phyloP scores from a whole-genome alignment of 2,888 invertebrate genomes.

The Brachypalpus laphriformis region DNA sequence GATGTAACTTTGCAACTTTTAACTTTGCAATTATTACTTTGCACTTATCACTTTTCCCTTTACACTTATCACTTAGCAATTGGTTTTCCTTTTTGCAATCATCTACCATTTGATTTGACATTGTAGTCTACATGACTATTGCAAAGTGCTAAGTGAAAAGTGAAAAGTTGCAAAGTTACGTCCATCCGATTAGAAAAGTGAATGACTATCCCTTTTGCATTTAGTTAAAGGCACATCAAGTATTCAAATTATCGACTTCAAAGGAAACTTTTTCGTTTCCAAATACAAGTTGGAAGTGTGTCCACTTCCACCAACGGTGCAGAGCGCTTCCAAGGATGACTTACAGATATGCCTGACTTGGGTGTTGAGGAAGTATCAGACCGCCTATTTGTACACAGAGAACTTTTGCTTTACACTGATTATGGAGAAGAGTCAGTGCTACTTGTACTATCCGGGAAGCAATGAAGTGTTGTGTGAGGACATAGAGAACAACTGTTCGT shows the following conservation, averaged over 20 bases:
- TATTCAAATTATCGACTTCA: slow-evolving; percentile 62
- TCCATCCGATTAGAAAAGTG: too few relatives aligned
- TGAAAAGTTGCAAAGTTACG: too few relatives aligned
- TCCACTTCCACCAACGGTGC: slow-evolving; percentile 38
- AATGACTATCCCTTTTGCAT: too few relatives aligned
- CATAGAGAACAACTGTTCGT: slow-evolving; percentile 11
- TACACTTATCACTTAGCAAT: too few relatives aligned
- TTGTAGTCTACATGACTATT: too few relatives aligned
- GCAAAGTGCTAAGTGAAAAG: too few relatives aligned
- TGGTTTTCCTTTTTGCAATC: too few relatives aligned
- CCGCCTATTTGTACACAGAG: slow-evolving; percentile 56
- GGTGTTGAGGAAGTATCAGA: slow-evolving; percentile 62
- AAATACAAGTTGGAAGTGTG: slow-evolving; percentile 51
- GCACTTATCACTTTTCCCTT: too few relatives aligned
- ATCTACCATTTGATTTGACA: too few relatives aligned
- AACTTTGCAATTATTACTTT: too few relatives aligned
- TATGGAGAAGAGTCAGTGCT: slow-evolving; percentile 31
- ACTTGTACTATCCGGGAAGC: slow-evolving; percentile 58
- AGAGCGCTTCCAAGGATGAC: slow-evolving; percentile 30
- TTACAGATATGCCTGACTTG: slow-evolving; percentile 48
- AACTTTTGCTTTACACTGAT: slow-evolving; percentile 57
- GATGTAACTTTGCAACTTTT: too few relatives aligned
- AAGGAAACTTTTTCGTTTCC: slow-evolving; percentile 46
- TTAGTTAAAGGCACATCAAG: slow-evolving; percentile 47
- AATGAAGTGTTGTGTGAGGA: slow-evolving; percentile 2